These are phyloP conservation scores for Mesocentrotus franciscanus DNA, from an alignment of 53 echinoderm and acorn worm species.

Conservation along the genomic window DNA sequence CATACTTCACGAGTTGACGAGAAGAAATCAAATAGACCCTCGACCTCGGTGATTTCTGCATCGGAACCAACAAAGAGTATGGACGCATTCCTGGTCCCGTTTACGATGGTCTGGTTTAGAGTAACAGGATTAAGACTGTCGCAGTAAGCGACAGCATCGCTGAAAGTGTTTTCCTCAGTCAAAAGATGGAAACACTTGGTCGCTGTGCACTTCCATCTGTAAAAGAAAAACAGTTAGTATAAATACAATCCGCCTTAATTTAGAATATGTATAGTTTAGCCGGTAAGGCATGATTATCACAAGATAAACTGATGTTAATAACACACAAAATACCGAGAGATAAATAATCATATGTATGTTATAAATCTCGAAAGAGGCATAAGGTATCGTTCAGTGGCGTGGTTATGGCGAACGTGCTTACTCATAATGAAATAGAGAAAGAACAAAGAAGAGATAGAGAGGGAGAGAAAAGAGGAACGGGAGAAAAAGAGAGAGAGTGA, in stretches of 20 bases:
- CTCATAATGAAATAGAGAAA: no score
- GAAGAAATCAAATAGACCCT: conserved; percentile 4
- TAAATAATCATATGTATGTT: not conserved
- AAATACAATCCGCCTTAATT: no score
- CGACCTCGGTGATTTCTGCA: not conserved
- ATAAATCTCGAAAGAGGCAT: no score
- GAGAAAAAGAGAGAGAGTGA: not conserved
- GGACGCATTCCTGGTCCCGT: conserved; percentile 32
- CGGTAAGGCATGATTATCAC: no score
- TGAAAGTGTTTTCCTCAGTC: not conserved
- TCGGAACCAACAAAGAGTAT: conserved; percentile 39
- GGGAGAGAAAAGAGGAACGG: not conserved
- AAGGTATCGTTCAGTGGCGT: not conserved
- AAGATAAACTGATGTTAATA: no score
- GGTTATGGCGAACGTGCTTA: not conserved
- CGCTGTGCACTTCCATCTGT: conserved; percentile 41
- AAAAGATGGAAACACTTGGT: conserved; percentile 34
- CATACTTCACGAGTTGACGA: conserved; percentile 10
- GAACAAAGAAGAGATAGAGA: no score
- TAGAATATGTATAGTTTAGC: no score
- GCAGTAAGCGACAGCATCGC: conserved; percentile 25
- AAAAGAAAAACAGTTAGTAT: not conserved
- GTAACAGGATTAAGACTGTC: conserved; percentile 10
- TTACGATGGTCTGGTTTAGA: conserved; percentile 28
- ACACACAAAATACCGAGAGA: not conserved